Conservation (phyloP, 2,113 vertebrate genomes). For the Tautogolabrus adspersus region DNA sequence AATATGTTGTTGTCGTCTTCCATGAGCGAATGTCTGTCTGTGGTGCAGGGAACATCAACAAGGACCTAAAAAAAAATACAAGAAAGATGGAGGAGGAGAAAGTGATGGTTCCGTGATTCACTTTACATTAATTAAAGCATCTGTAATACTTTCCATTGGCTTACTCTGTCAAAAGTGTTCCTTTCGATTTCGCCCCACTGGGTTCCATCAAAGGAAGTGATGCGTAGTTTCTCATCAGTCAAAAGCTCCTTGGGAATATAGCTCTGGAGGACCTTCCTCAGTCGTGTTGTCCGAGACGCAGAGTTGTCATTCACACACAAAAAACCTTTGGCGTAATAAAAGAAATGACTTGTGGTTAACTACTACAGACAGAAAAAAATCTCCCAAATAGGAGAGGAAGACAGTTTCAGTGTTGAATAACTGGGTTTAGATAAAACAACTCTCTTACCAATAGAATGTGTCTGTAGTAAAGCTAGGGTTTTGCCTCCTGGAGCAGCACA, state of each 20-base stretch:
- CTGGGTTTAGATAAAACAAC: neutral
- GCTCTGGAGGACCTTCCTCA: constrained; percentile 85
- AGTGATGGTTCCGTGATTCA: neutral
- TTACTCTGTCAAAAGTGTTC: constrained; percentile 89
- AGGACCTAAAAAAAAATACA: constrained; percentile 86
- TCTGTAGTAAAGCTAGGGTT: constrained; percentile 91
- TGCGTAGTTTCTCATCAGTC: constrained; percentile 75
- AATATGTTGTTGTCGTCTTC: constrained; percentile 97
- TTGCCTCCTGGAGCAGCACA: constrained; percentile 97
- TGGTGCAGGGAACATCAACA: constrained; percentile 96
- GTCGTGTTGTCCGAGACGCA: constrained; percentile 84
- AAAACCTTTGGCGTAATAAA: constrained; percentile 77
- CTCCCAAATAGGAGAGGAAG: neutral
- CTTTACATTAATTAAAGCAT: neutral
- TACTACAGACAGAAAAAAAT: neutral
- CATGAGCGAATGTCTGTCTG: constrained; percentile 91
- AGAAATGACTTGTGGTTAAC: neutral
- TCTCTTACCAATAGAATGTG: constrained; percentile 86
- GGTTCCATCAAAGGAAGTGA: constrained; percentile 89
- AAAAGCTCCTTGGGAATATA: constrained; percentile 86
- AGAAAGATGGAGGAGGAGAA: neutral
- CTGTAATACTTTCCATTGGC: constrained; percentile 32
- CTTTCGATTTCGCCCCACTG: constrained; percentile 86
- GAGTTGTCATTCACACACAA: constrained; percentile 91
- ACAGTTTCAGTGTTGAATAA: neutral